Evolutionary conservation across 1,140 invertebrate genomes (phyloP).

Genomic region (Pantala flavescens): DNA sequence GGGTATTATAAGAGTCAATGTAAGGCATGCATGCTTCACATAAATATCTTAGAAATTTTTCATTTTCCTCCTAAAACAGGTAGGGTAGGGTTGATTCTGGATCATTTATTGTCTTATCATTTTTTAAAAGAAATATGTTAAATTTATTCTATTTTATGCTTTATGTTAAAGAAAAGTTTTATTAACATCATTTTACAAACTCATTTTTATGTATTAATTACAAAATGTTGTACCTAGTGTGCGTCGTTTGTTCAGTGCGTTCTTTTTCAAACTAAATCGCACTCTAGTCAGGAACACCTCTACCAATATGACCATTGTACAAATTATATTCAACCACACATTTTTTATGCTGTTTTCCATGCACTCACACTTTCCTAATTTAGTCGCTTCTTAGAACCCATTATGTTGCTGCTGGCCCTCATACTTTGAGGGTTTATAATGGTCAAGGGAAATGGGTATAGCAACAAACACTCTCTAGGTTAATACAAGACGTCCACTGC

Average conservation of each 20-base stretch:
- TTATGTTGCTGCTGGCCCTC: not conserved
- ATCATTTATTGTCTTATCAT: not conserved
- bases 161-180: slow-evolving; percentile 11
- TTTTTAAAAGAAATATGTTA: not conserved
- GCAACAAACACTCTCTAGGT: not conserved
- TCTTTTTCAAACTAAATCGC: slow-evolving; percentile 2
- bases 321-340: slow-evolving; percentile 7
- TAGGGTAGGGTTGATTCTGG: not conserved
- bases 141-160: slow-evolving; percentile 2
- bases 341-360: not conserved
- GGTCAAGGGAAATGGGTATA: not conserved
- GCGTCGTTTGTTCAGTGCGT: slow-evolving; percentile 7
- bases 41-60: not conserved
- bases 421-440: not conserved
- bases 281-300: slow-evolving; percentile 4
- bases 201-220: slow-evolving; percentile 11
- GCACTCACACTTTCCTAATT: not conserved
- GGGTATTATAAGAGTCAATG: not conserved
- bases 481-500: slow-evolving; percentile 1
- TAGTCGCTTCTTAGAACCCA: not conserved
- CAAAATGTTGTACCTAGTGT: slow-evolving; percentile 9
- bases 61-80: not conserved
- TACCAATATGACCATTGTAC: slow-evolving; percentile 9
- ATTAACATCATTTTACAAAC: slow-evolving; percentile 10
- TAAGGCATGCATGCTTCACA: not conserved